Evolutionary conservation across 2,113 vertebrate genomes (phyloP).

Genomic region (cattle (Bos taurus)): DNA sequence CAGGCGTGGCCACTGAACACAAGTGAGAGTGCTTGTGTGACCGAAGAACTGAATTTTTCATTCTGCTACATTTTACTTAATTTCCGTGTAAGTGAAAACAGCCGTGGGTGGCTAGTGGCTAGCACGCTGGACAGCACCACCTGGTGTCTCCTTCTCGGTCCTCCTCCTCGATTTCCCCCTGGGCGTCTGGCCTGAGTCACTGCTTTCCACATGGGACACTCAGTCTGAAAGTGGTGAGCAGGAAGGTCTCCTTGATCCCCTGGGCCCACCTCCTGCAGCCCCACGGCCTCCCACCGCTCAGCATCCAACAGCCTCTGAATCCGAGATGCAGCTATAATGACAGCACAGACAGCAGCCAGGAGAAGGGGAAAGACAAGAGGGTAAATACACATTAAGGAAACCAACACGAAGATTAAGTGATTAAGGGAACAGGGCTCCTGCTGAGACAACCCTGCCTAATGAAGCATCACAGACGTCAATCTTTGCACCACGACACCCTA

Average conservation of each 20-base stretch:
- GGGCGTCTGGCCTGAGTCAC: neutral
- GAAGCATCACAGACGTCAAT: neutral
- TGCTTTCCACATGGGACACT: too few relatives aligned
- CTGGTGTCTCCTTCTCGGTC: too few relatives aligned
- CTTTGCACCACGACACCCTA: neutral
- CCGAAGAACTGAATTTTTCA: neutral
- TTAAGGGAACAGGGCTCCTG: neutral
- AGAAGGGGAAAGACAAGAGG: constrained; percentile 3
- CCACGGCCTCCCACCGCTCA: neutral
- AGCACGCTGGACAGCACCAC: fast-evolving
- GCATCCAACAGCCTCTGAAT: neutral
- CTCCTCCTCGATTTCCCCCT: neutral
- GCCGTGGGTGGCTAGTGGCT: neutral
- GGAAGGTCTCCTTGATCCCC: neutral
- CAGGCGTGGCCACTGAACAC: fast-evolving
- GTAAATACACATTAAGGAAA: constrained; percentile 14
- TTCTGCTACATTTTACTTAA: neutral
- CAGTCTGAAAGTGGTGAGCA: neutral
- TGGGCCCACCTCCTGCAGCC: neutral
- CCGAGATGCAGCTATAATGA: neutral
- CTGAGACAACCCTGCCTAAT: constrained; percentile 13
- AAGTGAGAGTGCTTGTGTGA: neutral
- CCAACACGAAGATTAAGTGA: neutral
- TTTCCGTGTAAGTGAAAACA: neutral
- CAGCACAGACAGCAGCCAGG: neutral